These are phyloP conservation scores for Entomyzon cyanotis DNA, from an alignment of 2,113 vertebrate genomes.

Conservation along the genomic window DNA sequence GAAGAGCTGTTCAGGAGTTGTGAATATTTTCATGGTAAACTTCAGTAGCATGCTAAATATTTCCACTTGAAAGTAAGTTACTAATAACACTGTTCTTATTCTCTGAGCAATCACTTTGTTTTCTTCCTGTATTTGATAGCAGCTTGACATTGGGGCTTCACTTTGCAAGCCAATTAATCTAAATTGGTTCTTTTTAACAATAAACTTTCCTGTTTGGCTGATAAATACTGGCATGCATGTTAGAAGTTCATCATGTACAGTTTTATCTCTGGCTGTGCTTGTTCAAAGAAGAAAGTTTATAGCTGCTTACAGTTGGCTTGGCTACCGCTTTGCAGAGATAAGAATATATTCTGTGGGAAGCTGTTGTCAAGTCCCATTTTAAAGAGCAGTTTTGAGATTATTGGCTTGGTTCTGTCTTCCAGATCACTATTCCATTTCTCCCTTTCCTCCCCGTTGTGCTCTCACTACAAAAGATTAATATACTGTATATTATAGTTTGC, in stretches of 20 bases:
- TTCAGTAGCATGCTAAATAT: background rate
- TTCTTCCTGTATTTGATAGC: slow-evolving; percentile 38
- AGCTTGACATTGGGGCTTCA: background rate
- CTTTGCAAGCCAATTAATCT: slow-evolving; percentile 2
- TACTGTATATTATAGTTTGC: background rate
- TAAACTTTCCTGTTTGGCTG: slow-evolving; percentile 44
- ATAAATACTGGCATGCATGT: background rate
- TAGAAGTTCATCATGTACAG: background rate
- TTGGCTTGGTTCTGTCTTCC: background rate
- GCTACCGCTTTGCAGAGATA: background rate
- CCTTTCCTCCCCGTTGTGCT: background rate
- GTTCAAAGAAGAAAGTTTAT: background rate
- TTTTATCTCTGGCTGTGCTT: slow-evolving; percentile 1
- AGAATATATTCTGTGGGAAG: background rate
- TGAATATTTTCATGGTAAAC: background rate
- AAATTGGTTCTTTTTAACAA: slow-evolving; percentile 53
- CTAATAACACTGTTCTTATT: background rate
- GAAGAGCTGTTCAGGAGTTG: background rate
- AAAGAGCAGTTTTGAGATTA: background rate
- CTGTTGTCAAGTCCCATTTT: background rate
- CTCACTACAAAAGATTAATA: background rate
- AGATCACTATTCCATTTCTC: background rate
- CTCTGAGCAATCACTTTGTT: slow-evolving; percentile 25
- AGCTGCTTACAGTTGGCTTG: background rate
- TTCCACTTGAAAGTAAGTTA: slow-evolving; percentile 19